Evolutionary conservation across 1,140 invertebrate genomes (phyloP).

Genomic region (Bactericera cockerelli): DNA sequence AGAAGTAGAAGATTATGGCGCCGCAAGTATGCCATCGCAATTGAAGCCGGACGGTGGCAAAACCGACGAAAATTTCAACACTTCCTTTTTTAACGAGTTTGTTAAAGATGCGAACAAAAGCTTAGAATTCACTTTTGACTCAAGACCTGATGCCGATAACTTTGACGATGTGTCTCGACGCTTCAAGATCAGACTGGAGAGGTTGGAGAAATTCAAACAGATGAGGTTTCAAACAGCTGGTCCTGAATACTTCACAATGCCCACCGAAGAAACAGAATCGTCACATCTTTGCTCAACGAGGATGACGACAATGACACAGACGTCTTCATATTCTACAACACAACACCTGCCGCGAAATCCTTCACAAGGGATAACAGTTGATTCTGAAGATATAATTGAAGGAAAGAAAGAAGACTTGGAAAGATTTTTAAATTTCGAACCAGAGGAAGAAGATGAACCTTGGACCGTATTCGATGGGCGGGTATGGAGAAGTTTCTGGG

Average conservation of each 20-base stretch:
- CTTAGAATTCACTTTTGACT: too few species aligned
- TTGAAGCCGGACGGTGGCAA: not conserved
- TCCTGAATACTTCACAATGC: not conserved
- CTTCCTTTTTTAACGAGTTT: not conserved
- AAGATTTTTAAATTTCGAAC: not conserved
- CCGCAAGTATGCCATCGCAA: not conserved
- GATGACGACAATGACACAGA: too few species aligned
- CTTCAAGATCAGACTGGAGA: not conserved
- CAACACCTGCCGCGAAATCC: not conserved
- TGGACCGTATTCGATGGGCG: not conserved
- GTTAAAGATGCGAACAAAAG: not conserved
- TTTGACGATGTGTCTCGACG: not conserved
- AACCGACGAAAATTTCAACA: not conserved
- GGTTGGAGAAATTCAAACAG: not conserved
- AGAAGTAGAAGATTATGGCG: not conserved
- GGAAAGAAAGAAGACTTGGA: conserved; percentile 3
- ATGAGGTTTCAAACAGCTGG: not conserved
- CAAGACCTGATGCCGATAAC: not conserved
- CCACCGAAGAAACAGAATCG: not conserved
- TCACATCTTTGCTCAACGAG: too few species aligned
- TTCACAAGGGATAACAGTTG: not conserved
- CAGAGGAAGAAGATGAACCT: not conserved
- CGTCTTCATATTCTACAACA: too few species aligned
- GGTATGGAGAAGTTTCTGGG: not conserved
- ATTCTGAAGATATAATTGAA: not conserved